Conservation (phyloP, 1,140 invertebrate genomes). For the Drosophila ercepeae region DNA sequence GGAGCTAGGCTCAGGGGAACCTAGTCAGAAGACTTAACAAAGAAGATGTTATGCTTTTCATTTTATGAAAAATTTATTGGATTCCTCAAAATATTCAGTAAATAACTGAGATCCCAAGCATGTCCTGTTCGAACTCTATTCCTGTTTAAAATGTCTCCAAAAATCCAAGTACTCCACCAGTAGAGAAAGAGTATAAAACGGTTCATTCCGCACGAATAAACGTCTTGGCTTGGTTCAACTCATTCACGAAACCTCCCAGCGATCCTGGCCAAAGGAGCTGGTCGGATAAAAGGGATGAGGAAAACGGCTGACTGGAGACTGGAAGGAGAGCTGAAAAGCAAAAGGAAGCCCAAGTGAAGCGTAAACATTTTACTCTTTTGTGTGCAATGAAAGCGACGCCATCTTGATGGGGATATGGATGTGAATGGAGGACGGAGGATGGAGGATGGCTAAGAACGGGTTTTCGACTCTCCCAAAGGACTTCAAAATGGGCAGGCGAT, state of each 20-base stretch:
- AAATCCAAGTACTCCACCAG: not conserved
- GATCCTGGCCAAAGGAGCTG: conserved; percentile 20
- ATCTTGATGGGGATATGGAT: conserved; percentile 47
- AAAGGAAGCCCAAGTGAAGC: conserved; percentile 69
- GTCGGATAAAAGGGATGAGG: not conserved
- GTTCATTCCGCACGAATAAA: conserved; percentile 71
- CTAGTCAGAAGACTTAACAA: not conserved
- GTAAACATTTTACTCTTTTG: conserved; percentile 80
- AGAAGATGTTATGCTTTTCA: conserved; percentile 2
- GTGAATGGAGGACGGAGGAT: not conserved
- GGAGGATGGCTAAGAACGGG: conserved; percentile 22
- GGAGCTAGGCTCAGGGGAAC: conserved; percentile 17
- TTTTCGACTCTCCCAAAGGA: conserved; percentile 31
- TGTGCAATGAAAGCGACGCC: conserved; percentile 75
- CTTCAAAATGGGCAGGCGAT: conserved; percentile 16
- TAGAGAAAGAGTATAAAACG: conserved; percentile 58
- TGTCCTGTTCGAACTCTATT: not conserved
- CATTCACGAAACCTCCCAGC: conserved; percentile 15
- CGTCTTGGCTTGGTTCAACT: conserved; percentile 25
- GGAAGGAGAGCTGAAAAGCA: conserved; percentile 13
- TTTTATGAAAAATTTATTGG: not conserved
- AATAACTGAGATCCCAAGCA: not conserved
- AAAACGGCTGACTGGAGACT: not conserved
- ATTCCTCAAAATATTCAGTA: not conserved
- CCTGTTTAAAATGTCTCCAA: not conserved